These are phyloP conservation scores for Oryzias curvinotus DNA, from an alignment of 2,113 vertebrate genomes.

Conservation along the genomic window DNA sequence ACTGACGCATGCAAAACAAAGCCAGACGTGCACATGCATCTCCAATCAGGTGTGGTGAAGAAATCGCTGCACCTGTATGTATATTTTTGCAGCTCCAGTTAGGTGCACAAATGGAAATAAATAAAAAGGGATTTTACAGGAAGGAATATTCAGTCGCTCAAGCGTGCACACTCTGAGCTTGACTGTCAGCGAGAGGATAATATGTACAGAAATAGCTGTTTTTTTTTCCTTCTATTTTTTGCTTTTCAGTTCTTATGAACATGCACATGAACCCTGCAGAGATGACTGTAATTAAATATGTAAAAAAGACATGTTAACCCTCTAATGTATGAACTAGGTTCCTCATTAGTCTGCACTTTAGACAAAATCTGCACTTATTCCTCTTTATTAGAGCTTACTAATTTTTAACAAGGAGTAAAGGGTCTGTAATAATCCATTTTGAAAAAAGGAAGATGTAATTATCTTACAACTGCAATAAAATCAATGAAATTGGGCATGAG, in stretches of 20 bases:
- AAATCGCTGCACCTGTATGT: neutral
- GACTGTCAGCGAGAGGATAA: neutral
- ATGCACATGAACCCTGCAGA: no score
- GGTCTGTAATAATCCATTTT: neutral
- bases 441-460: constrained; percentile 3
- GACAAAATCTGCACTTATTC: constrained; percentile 14
- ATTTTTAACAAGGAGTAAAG: constrained; percentile 3
- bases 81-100: neutral
- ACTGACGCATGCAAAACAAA: constrained; percentile 49
- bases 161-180: neutral
- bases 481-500: no score
- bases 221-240: no score
- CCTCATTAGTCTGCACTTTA: constrained; percentile 32
- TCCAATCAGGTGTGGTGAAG: constrained; percentile 2
- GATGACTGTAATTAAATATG: neutral
- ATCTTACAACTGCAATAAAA: neutral
- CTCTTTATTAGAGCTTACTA: constrained; percentile 8
- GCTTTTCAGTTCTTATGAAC: no score
- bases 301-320: neutral
- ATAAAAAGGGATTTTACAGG: neutral
- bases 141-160: neutral
- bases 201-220: neutral
- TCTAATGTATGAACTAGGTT: constrained; percentile 1
- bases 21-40: constrained; percentile 19
- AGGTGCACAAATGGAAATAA: neutral